These are phyloP conservation scores for Steinernema khuongi DNA, from an alignment of 1,140 invertebrate genomes.

Conservation along the genomic window DNA sequence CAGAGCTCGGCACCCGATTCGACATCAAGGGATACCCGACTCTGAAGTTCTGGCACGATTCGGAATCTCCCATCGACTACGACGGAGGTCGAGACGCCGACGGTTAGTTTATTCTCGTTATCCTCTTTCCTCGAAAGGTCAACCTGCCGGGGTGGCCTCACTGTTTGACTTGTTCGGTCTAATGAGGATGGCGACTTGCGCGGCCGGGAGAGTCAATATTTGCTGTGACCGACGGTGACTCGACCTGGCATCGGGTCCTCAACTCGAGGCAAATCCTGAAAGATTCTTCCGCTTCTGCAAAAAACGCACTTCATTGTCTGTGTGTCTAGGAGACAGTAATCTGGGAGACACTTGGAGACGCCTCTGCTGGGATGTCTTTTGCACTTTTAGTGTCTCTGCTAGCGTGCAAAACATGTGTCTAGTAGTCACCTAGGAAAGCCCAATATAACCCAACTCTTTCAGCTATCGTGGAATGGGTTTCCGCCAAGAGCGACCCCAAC, in stretches of 20 bases:
- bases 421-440: neutral
- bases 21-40: conserved; percentile 59
- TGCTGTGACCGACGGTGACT: conserved; percentile 16
- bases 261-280: neutral
- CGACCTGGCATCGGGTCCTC: neutral
- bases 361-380: neutral
- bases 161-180: neutral
- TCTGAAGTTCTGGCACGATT: conserved; percentile 57
- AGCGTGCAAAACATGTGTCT: neutral
- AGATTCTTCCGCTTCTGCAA: too few relatives aligned
- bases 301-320: too few relatives aligned
- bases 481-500: conserved; percentile 52
- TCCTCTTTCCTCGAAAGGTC: conserved; percentile 20
- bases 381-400: neutral
- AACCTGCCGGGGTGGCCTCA: neutral
- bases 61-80: conserved; percentile 49
- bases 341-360: too few relatives aligned
- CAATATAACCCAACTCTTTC: too few relatives aligned
- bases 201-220: conserved; percentile 25
- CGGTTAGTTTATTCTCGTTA: conserved; percentile 33
- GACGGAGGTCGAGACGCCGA: conserved; percentile 54
- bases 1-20: conserved; percentile 50
- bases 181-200: neutral
- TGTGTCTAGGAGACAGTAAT: too few relatives aligned
- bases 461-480: conserved; percentile 56